Conservation (phyloP, 2,113 vertebrate species). For the Hypocryptadius cinnamomeus region DNA sequence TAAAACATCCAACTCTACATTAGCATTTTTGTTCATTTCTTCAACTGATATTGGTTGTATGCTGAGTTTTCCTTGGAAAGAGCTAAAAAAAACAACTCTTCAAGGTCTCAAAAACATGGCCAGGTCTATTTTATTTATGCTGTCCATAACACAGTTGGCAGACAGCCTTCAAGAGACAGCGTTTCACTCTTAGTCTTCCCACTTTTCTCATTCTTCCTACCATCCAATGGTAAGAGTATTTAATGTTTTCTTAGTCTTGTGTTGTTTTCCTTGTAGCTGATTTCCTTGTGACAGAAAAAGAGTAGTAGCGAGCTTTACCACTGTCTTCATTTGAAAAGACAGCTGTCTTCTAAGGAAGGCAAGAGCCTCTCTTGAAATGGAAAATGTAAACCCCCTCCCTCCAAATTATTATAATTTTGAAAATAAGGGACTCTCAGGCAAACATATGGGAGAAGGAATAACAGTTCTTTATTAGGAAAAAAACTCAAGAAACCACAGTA, state of each 20-base stretch:
- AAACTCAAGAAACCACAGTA: background rate
- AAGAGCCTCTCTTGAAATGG: background rate
- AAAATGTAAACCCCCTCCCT: background rate
- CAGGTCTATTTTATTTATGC: background rate
- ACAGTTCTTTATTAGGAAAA: background rate
- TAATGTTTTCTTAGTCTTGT: background rate
- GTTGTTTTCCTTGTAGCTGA: background rate
- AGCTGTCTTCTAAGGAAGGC: background rate
- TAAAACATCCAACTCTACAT: background rate
- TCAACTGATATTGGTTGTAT: background rate
- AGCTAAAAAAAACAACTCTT: background rate
- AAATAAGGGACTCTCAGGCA: background rate
- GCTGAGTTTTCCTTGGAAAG: background rate
- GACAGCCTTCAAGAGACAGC: background rate
- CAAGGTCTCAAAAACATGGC: background rate
- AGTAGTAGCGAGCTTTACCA: background rate
- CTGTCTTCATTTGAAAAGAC: background rate
- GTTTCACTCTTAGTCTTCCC: background rate
- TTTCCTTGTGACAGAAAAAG: background rate
- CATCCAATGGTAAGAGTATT: background rate
- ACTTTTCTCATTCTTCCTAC: background rate
- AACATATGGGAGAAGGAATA: background rate
- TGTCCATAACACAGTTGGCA: background rate
- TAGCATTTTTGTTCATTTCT: background rate
- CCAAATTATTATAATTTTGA: background rate